Evolutionary conservation across 2,113 vertebrate species (phyloP).

Genomic region (Leptosomus discolor): DNA sequence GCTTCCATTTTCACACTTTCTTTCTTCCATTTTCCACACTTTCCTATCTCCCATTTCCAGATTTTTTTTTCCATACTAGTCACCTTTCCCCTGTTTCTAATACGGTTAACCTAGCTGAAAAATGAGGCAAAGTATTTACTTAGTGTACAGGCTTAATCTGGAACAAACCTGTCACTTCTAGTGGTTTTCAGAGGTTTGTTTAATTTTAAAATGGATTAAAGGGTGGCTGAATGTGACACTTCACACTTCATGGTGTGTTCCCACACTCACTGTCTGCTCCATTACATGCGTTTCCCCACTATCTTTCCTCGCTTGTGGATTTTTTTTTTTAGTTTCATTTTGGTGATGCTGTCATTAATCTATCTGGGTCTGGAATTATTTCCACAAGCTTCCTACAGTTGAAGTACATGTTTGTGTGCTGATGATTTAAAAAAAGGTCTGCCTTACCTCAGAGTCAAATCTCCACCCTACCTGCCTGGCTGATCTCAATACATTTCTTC

Average conservation of each 20-base stretch:
- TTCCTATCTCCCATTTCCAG: neutral
- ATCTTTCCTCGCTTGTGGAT: neutral
- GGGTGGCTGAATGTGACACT: neutral
- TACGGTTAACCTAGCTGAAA: neutral
- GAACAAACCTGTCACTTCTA: neutral
- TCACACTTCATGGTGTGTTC: fast-evolving
- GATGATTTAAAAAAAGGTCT: neutral
- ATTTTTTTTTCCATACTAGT: neutral
- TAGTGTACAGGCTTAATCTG: neutral
- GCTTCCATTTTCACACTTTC: neutral
- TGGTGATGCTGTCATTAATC: neutral
- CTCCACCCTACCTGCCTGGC: neutral
- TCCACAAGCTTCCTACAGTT: neutral
- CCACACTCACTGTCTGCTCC: neutral
- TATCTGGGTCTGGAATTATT: neutral
- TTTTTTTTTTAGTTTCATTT: fast-evolving
- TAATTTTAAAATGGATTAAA: neutral
- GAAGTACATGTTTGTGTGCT: neutral
- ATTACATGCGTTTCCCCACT: fast-evolving
- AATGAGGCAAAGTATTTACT: neutral
- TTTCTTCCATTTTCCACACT: neutral
- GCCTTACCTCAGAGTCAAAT: neutral
- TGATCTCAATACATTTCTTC: neutral
- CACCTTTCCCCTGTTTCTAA: neutral
- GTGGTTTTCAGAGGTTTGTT: neutral